These are phyloP conservation scores for Bhutanitis thaidina DNA, from an alignment of 2,888 invertebrate species.

Conservation along the genomic window DNA sequence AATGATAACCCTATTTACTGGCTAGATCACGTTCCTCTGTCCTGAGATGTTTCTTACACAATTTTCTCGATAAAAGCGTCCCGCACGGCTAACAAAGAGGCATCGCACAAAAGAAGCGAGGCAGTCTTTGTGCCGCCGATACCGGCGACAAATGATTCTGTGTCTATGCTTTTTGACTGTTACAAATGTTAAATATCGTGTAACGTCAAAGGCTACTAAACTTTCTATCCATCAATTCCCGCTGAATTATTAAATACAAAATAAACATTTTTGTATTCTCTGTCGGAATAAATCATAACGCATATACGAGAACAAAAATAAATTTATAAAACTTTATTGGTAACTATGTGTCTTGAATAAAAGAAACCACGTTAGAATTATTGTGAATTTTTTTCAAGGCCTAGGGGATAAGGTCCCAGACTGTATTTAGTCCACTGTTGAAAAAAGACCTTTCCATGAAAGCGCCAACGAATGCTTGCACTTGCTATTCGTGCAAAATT, in stretches of 20 bases:
- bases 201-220: constrained; percentile 13
- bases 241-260: background rate
- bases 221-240: constrained; percentile 1
- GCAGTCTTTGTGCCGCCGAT: constrained; percentile 20
- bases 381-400: too few relatives aligned
- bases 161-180: constrained; percentile 20
- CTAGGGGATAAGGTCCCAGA: too few relatives aligned
- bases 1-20: constrained; percentile 10
- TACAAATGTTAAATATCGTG: constrained; percentile 20
- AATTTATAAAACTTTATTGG: too few relatives aligned
- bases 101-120: constrained; percentile 18
- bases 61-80: constrained; percentile 16
- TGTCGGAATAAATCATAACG: too few relatives aligned
- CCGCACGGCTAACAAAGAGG: constrained; percentile 15
- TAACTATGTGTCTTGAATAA: too few relatives aligned
- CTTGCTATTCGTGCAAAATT: too few relatives aligned
- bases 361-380: too few relatives aligned
- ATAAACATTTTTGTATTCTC: background rate
- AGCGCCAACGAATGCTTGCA: too few relatives aligned
- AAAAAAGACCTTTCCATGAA: too few relatives aligned
- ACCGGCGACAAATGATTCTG: constrained; percentile 20
- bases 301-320: too few relatives aligned
- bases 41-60: constrained; percentile 16
- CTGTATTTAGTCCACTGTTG: too few relatives aligned
- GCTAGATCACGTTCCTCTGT: constrained; percentile 10